phyloP scores from a whole-genome alignment of 2,888 invertebrate genomes.

The Tolmerus cingulatus region DNA sequence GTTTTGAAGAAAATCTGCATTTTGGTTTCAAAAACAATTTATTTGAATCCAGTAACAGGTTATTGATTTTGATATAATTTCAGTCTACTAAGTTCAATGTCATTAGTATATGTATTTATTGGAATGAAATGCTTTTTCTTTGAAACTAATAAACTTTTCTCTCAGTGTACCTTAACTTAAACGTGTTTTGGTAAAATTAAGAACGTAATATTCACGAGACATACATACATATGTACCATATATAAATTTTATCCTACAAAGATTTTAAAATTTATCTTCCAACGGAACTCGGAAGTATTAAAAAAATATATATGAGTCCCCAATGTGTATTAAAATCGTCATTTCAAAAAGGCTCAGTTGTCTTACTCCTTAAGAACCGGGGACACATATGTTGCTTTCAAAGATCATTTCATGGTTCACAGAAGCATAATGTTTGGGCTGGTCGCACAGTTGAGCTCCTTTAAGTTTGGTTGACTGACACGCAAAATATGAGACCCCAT shows the following conservation, averaged over 20 bases:
- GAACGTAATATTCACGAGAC: not conserved
- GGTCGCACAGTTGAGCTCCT: not conserved
- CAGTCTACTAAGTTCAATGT: too few relatives aligned
- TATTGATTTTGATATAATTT: too few relatives aligned
- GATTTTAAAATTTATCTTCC: not conserved
- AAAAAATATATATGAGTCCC: not conserved
- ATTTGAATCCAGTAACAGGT: too few relatives aligned
- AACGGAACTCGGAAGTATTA: not conserved
- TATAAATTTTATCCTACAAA: too few relatives aligned
- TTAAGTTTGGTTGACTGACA: slow-evolving; percentile 16
- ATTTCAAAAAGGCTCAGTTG: not conserved
- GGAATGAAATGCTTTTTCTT: too few relatives aligned
- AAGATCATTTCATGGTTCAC: slow-evolving; percentile 48
- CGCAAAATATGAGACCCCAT: slow-evolving; percentile 24
- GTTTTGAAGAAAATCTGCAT: too few relatives aligned
- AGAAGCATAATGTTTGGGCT: slow-evolving; percentile 44
- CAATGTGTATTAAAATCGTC: not conserved
- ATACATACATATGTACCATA: too few relatives aligned
- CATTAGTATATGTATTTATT: too few relatives aligned
- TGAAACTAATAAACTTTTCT: too few relatives aligned
- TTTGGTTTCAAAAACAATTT: too few relatives aligned
- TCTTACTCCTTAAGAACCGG: not conserved
- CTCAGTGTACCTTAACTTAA: not conserved
- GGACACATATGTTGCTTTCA: slow-evolving; percentile 40
- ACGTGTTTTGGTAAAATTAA: not conserved